Evolutionary conservation across 2,113 vertebrate species (phyloP).

Genomic region (Notiomystis cincta): DNA sequence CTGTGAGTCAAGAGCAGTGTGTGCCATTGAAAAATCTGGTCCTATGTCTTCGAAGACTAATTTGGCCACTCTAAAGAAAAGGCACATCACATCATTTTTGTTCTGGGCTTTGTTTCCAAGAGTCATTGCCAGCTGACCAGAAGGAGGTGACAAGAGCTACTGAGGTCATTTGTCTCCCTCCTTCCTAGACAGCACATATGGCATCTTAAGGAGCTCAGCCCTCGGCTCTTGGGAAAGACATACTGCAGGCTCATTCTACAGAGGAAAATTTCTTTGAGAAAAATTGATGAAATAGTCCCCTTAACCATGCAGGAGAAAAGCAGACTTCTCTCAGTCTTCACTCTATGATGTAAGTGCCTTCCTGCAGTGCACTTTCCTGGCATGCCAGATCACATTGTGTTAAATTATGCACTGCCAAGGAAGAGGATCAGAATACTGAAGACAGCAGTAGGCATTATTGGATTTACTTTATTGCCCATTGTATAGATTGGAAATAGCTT

Average conservation of each 20-base stretch:
- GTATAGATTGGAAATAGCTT: background rate
- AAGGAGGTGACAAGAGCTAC: background rate
- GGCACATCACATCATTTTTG: background rate
- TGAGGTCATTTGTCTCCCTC: background rate
- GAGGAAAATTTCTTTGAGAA: background rate
- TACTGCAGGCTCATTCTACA: background rate
- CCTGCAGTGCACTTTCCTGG: background rate
- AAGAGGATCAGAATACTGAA: background rate
- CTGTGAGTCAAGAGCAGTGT: background rate
- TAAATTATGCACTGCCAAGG: conserved; percentile 27
- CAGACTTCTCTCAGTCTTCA: background rate
- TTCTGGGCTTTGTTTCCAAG: background rate
- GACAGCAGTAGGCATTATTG: background rate
- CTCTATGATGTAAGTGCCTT: background rate
- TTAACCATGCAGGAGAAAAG: background rate
- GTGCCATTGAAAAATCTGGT: background rate
- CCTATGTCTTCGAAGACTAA: background rate
- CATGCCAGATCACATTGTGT: background rate
- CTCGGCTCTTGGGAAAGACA: background rate
- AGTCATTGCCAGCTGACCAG: background rate
- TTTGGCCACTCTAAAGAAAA: background rate
- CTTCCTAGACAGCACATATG: background rate
- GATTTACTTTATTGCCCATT: conserved; percentile 34
- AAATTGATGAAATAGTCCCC: background rate
- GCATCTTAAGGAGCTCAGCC: background rate